Base-by-base conservation (phyloP, 2,888 invertebrate species). In the Patella pellucida region DNA sequence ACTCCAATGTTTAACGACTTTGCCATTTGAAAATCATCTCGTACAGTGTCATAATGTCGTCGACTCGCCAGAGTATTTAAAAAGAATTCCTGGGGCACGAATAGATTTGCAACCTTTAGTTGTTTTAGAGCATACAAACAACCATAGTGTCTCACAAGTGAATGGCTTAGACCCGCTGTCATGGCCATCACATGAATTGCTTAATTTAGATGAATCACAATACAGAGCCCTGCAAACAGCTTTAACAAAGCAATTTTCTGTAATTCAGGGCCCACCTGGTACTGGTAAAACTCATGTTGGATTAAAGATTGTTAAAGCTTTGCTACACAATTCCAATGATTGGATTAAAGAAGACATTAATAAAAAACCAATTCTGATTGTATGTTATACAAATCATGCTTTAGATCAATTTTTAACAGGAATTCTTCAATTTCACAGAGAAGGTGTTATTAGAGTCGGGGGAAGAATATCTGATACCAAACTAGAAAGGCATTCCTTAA, bases 251-350 rank as follows among this genome's bases (percentile, higher is more conserved):
- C 86, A 89, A 68, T 82, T 90, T 77, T 83, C 85, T 1, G 77
- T 90, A 19, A 88, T 89, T 41, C 90, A 90, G 82, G 90, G 96
- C 0, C 96, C 96, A 0, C 96, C 96, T 0, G 96, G 96, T 5
- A 96, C 96, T 0, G 96, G 96, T 0, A 96, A 96, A 92, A 96
- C 96, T 0, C 95, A 93, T 88, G 90, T 96, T 81, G 96, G 96
- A 0, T 91, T 95, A 54, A 94, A 95, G 92, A 93, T 97, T 23
- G 94, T 94, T 0, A 82, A 87, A 69, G 82, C 93, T 0, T 87
- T 96, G 52, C 89, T 96, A 1, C 90, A 92, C 76, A 95, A 95
- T 87, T 81, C 81, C 15, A 52, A 80, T 0, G 19, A 77, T 2
- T 92, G 92, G 92, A 88, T 86, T 41, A 78, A 62, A 4, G 31